These are phyloP conservation scores for Tetramorium bicarinatum DNA, from an alignment of 2,888 invertebrate species.

Conservation along the genomic window DNA sequence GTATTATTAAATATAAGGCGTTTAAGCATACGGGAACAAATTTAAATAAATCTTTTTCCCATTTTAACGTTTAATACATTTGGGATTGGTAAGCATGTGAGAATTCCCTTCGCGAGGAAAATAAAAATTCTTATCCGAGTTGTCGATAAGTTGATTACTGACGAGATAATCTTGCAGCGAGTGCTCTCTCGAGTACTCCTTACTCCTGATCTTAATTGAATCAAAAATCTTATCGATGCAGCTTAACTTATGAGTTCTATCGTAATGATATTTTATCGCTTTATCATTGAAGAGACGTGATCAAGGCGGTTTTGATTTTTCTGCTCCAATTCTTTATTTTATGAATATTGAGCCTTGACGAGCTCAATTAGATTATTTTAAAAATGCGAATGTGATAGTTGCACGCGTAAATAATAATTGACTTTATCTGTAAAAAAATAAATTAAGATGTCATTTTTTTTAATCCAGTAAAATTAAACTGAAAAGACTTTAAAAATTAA, in stretches of 20 bases:
- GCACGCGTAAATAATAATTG: background rate
- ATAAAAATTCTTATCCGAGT: slow-evolving; percentile 24
- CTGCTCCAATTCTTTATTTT: background rate
- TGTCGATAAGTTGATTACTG: slow-evolving; percentile 21
- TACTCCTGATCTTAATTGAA: slow-evolving; percentile 21
- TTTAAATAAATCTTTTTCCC: background rate
- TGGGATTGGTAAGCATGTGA: background rate
- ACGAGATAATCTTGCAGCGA: slow-evolving; percentile 26
- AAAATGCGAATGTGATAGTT: background rate
- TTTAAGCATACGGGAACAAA: background rate
- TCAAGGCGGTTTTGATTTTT: background rate
- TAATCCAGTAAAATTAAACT: background rate
- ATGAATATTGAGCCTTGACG: background rate
- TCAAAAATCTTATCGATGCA: slow-evolving; percentile 34
- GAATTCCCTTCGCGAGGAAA: slow-evolving; percentile 2
- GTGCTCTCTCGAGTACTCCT: slow-evolving; percentile 9
- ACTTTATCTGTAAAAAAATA: background rate
- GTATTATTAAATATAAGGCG: too few species aligned
- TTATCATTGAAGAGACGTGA: slow-evolving; percentile 20
- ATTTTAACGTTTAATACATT: background rate
- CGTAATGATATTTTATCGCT: slow-evolving; percentile 25
- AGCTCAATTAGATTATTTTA: slow-evolving; percentile 9
- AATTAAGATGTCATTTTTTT: background rate
- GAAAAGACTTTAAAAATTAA: background rate
- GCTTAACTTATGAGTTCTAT: slow-evolving; percentile 3